phyloP scores from a whole-genome alignment of 2,113 vertebrate genomes.

The Microcebus tavaratra region DNA sequence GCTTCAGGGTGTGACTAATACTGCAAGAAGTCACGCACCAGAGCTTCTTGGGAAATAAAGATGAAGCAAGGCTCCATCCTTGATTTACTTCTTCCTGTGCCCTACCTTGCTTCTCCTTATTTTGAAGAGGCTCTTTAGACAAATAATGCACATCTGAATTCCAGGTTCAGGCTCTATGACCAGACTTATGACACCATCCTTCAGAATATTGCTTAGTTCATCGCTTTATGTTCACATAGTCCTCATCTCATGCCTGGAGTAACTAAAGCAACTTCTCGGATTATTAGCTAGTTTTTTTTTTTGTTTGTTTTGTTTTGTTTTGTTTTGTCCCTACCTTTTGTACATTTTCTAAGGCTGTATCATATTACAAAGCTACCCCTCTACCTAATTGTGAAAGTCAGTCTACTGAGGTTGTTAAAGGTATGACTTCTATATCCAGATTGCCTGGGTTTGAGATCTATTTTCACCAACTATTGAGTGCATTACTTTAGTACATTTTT shows the following conservation, averaged over 20 bases:
- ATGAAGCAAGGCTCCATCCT: neutral
- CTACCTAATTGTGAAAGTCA: neutral
- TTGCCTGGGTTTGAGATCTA: neutral
- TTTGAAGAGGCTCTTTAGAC: neutral
- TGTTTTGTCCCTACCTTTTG: neutral
- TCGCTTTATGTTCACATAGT: neutral
- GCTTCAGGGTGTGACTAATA: neutral
- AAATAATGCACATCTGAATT: neutral
- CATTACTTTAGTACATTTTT: neutral
- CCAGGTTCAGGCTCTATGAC: neutral
- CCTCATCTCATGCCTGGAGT: neutral
- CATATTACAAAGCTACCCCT: neutral
- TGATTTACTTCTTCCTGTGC: neutral
- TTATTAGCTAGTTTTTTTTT: neutral
- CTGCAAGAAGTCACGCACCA: neutral
- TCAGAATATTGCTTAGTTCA: neutral
- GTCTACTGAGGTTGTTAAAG: neutral
- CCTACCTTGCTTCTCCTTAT: neutral
- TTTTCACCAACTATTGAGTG: neutral
- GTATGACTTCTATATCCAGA: neutral
- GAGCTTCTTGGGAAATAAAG: neutral
- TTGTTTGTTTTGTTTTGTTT: too few relatives aligned
- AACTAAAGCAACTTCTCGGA: neutral
- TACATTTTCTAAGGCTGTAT: neutral
- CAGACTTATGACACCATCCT: neutral